A percentile compares a stretch with the other conserved stretches of the same genome.
phyloP scores from a whole-genome alignment of 2,113 vertebrate species.

The Copsychus sechellarum region DNA sequence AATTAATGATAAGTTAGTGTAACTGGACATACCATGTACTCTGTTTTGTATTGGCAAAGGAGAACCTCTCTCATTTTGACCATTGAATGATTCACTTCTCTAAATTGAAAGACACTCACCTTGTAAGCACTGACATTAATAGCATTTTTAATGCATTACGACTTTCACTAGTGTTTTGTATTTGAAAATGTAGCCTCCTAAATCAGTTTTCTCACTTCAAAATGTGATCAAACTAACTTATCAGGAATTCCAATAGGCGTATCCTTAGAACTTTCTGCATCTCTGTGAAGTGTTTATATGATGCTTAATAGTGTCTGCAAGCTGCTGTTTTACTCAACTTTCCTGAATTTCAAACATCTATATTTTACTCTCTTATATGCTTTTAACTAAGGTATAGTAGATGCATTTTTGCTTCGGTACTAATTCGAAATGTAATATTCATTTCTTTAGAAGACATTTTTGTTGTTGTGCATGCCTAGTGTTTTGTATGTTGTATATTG shows the following conservation, averaged over 20 bases:
- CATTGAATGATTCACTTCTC: not conserved
- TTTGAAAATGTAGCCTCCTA: not conserved
- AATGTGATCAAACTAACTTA: conserved; percentile 73
- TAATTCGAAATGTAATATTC: conserved; percentile 92
- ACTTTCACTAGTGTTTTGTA: not conserved
- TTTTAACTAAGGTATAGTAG: conserved; percentile 90
- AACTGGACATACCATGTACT: not conserved
- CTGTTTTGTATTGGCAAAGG: not conserved
- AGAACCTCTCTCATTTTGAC: not conserved
- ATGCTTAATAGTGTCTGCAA: conserved; percentile 84
- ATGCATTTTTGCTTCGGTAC: conserved; percentile 90
- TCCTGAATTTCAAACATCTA: conserved; percentile 87
- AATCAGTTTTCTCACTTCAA: conserved; percentile 4
- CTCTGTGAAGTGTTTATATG: conserved; percentile 78
- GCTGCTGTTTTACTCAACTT: conserved; percentile 85
- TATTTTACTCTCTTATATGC: conserved; percentile 89
- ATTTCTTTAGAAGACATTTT: conserved; percentile 94
- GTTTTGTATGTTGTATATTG: conserved; percentile 99
- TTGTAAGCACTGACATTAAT: not conserved
- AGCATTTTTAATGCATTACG: not conserved
- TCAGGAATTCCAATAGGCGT: conserved; percentile 72
- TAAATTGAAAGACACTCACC: not conserved
- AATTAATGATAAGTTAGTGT: conserved; percentile 80
- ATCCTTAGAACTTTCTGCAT: conserved; percentile 73
- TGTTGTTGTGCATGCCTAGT: conserved; percentile 99